Evolutionary conservation across 2,888 invertebrate species (phyloP), one percentile per base, ranked within the genome.

Genomic region (Lapara coniferarum): DNA sequence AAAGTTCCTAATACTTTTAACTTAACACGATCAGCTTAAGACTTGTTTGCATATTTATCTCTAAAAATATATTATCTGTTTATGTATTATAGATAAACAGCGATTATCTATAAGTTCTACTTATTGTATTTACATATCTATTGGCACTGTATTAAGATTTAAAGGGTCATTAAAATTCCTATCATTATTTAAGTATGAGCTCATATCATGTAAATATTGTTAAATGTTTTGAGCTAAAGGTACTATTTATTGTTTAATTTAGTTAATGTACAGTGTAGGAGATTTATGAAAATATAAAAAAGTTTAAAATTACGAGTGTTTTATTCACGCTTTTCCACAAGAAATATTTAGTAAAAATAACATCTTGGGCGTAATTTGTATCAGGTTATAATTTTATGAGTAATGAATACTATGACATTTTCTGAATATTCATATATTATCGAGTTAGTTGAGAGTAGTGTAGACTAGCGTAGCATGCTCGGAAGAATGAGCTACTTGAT

Each of bases 161-260:
- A 63, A 37, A 63, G 52, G 44, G 44, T 63, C 63, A 83, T 77
- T 79, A 84, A 86, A 89, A 89, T 89, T 90, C 89, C 90, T 90
- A 89, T 79, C 77, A 58, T 67, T 73, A 66, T 75, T 68, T 76
- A 72, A 14, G 37, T 76, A 63, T 76, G 72, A 14, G 46, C 67
- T 67, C 56, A 68, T 67, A 57, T 81, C 81, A 57, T 90, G 89
- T 91, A 88, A 80, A 89, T 90, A 90, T 83, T 86, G 87, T 89
- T 87, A 82, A 81, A 78, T 76, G 83, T 80, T 71, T 78, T 79
- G 72, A 84, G 82, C 86, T 89, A 76, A 77, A 57, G 30, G 81
- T 78, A 89, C 82, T 91, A 92, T 93, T 93, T 93, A 92, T 92
- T 92, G 83, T 81, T 81, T 76, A 78, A 79, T 78, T 81, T 74